phyloP scores from a whole-genome alignment of 2,113 vertebrate genomes.

The Melanerpes aurifrons region DNA sequence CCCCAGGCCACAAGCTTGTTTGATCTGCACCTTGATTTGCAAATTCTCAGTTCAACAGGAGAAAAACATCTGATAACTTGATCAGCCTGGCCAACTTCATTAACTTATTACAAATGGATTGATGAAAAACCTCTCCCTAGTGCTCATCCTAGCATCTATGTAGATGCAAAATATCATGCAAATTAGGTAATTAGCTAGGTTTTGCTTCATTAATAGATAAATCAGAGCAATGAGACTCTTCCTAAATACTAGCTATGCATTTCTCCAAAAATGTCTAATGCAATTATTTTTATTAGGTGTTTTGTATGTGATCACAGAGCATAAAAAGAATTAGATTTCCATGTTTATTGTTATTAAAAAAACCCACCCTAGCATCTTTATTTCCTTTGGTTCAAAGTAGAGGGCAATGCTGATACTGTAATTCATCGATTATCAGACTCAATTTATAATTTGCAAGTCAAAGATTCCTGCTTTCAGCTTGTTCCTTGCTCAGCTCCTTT shows the following conservation, averaged over 20 bases:
- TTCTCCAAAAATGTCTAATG: conserved; percentile 41
- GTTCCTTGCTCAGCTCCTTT: neutral
- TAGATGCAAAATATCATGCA: conserved; percentile 54
- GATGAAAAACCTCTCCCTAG: conserved; percentile 23
- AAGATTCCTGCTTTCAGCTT: neutral
- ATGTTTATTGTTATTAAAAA: conserved; percentile 45
- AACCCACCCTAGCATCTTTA: neutral
- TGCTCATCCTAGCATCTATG: neutral
- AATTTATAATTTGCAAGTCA: neutral
- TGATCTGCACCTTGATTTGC: neutral
- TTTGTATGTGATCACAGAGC: conserved; percentile 48
- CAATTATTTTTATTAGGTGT: conserved; percentile 55
- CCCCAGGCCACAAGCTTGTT: neutral
- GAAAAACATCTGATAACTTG: neutral
- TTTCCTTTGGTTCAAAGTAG: conserved; percentile 16
- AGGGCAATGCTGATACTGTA: neutral
- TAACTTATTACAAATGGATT: conserved; percentile 6
- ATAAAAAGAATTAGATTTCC: conserved; percentile 37
- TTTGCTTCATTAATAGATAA: conserved; percentile 68
- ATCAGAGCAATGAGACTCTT: conserved; percentile 46
- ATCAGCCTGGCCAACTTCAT: neutral
- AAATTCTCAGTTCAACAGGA: neutral
- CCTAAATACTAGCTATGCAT: conserved; percentile 40
- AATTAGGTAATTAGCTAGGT: conserved; percentile 62
- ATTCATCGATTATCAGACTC: neutral